Evolutionary conservation across 2,888 invertebrate species (phyloP).

Genomic region (Mellilla xanthometata): DNA sequence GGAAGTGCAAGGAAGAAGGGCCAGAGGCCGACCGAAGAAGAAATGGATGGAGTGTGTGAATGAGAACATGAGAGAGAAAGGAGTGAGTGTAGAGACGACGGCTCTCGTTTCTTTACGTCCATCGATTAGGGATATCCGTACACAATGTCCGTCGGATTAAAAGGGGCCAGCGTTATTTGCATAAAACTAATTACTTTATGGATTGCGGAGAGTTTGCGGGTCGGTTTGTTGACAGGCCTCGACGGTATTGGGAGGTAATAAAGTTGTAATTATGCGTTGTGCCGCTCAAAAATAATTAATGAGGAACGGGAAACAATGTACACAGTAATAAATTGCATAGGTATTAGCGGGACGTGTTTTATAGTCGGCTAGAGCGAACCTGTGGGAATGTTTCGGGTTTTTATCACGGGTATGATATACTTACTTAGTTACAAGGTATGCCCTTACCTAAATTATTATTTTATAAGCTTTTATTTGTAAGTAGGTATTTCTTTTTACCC

Average conservation of each 20-base stretch:
- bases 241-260: slow-evolving; percentile 31
- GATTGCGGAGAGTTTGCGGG: slow-evolving; percentile 39
- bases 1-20: no score
- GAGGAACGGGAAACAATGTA: slow-evolving; percentile 35
- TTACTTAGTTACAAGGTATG: no score
- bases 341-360: slow-evolving; percentile 29
- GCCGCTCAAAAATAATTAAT: slow-evolving; percentile 40
- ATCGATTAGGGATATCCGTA: slow-evolving; percentile 18
- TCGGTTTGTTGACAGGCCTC: slow-evolving; percentile 36
- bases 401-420: no score
- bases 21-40: no score
- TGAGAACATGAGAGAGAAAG: no score
- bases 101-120: slow-evolving; percentile 12
- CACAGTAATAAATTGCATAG: slow-evolving; percentile 34
- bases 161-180: slow-evolving; percentile 43
- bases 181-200: slow-evolving; percentile 50
- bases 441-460: no score
- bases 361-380: slow-evolving; percentile 24
- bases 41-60: no score
- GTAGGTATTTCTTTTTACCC: no score
- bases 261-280: slow-evolving; percentile 37
- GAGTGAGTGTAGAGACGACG: no score
- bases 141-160: slow-evolving; percentile 28
- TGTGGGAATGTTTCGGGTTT: no score
- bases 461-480: no score